phyloP scores from a whole-genome alignment of 2,888 invertebrate species.

The Leucozona laternaria region DNA sequence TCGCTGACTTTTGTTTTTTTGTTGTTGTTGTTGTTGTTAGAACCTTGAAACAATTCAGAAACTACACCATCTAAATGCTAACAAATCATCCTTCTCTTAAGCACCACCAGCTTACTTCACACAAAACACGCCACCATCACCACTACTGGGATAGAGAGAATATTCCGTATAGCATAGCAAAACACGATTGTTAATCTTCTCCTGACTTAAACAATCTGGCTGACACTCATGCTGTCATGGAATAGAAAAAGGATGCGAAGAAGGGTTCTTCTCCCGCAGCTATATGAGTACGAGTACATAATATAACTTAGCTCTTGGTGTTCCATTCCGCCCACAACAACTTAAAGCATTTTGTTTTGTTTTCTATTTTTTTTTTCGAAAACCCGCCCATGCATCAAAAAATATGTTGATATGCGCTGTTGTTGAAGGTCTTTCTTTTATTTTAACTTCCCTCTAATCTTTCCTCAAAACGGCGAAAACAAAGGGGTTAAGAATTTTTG shows the following conservation, averaged over 20 bases:
- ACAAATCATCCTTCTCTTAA: slow-evolving; percentile 7
- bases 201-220: slow-evolving; percentile 65
- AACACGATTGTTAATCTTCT: slow-evolving; percentile 55
- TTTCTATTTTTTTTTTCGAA: background rate
- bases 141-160: background rate
- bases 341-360: slow-evolving; percentile 21
- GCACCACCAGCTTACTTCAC: slow-evolving; percentile 18
- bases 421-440: slow-evolving; percentile 18
- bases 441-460: slow-evolving; percentile 38
- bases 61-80: slow-evolving; percentile 8
- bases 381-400: slow-evolving; percentile 36
- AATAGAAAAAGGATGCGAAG: slow-evolving; percentile 23
- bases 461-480: slow-evolving; percentile 48
- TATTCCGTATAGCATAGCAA: slow-evolving; percentile 3
- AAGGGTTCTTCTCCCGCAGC: slow-evolving; percentile 42
- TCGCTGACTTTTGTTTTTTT: background rate
- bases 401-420: slow-evolving; percentile 23
- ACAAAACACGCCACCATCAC: slow-evolving; percentile 29
- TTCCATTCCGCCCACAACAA: slow-evolving; percentile 32
- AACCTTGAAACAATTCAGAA: slow-evolving; percentile 32
- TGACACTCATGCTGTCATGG: slow-evolving; percentile 60
- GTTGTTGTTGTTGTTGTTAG: background rate
- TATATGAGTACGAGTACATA: background rate
- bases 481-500: slow-evolving; percentile 39
- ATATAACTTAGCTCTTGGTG: slow-evolving; percentile 18